phyloP scores from a whole-genome alignment of 2,113 vertebrate species.

The Platichthys flesus region DNA sequence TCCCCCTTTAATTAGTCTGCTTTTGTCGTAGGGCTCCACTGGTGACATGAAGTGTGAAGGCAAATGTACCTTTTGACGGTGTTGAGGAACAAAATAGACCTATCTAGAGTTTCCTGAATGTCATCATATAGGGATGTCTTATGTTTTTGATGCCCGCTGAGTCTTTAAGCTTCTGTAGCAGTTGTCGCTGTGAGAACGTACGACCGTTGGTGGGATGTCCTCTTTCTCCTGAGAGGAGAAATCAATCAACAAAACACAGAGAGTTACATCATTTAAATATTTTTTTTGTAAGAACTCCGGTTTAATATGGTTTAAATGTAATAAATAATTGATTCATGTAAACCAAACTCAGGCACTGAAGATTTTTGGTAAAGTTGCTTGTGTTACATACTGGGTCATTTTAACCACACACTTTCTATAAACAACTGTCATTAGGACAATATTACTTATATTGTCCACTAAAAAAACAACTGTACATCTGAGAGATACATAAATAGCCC shows the following conservation, averaged over 20 bases:
- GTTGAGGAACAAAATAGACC: neutral
- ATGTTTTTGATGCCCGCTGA: neutral
- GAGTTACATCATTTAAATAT: neutral
- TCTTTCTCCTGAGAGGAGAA: slow-evolving; percentile 55
- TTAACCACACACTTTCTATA: neutral
- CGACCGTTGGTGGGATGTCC: slow-evolving; percentile 33
- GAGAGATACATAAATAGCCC: neutral
- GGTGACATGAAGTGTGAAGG: too few relatives aligned
- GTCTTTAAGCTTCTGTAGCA: slow-evolving; percentile 17
- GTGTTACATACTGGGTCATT: too few relatives aligned
- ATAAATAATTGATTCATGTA: neutral
- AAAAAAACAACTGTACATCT: neutral
- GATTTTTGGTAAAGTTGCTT: too few relatives aligned
- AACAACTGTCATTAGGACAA: neutral
- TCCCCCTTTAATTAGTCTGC: too few relatives aligned
- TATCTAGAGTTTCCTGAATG: neutral
- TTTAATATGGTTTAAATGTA: neutral
- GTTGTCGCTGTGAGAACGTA: slow-evolving; percentile 54
- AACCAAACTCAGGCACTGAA: neutral
- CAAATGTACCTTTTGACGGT: neutral
- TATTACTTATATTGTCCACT: neutral
- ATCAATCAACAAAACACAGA: neutral
- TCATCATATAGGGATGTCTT: neutral
- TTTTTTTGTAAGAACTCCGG: neutral
- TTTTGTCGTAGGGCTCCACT: too few relatives aligned